A percentile compares a stretch with the other conserved stretches of the same genome.
phyloP scores from a whole-genome alignment of 2,113 vertebrate genomes.

The Crotalus helleri region DNA sequence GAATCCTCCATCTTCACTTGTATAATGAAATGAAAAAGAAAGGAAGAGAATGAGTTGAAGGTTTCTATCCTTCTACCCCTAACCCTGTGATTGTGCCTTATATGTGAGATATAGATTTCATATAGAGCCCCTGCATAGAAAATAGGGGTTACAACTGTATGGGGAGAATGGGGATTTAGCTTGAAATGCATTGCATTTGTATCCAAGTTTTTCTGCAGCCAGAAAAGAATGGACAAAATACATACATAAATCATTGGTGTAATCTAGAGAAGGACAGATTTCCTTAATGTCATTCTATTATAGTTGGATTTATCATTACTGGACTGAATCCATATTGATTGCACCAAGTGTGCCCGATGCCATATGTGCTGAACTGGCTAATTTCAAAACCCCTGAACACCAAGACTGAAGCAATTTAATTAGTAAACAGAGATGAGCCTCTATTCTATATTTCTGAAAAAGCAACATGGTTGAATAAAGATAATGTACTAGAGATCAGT shows the following conservation, averaged over 20 bases:
- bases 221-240: neutral
- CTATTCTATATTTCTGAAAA: conserved; percentile 41
- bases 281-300: neutral
- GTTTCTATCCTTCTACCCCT: neutral
- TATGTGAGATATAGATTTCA: neutral
- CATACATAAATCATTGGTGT: neutral
- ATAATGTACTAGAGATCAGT: conserved; percentile 33
- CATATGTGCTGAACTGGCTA: conserved; percentile 27
- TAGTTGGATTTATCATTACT: neutral
- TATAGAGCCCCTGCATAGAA: neutral
- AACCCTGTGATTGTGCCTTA: neutral
- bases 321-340: neutral
- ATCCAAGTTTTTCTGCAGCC: neutral
- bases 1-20: neutral
- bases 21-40: neutral
- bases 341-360: conserved; percentile 18
- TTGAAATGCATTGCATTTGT: neutral
- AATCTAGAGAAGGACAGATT: neutral
- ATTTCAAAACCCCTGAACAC: conserved; percentile 43
- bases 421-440: conserved; percentile 44
- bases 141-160: neutral
- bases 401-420: conserved; percentile 45
- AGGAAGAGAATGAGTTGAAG: neutral
- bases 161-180: neutral
- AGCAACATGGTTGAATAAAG: conserved; percentile 31